Conservation (phyloP, 1,140 invertebrate genomes). For the Diorhabda sublineata region DNA sequence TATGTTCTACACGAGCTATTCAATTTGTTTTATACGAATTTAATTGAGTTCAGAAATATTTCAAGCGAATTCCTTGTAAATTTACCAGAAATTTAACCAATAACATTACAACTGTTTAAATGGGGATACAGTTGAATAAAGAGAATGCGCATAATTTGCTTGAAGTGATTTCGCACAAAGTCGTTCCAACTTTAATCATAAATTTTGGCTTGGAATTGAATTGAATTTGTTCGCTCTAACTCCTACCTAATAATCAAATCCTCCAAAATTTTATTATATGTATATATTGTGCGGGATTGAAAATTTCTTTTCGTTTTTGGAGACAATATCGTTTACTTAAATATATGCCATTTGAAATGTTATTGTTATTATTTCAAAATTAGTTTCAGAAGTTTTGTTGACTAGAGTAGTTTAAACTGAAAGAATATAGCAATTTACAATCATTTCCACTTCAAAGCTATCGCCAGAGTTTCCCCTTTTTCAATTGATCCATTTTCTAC, state of each 20-base stretch:
- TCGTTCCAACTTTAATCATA: slow-evolving; percentile 42
- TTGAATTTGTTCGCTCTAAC: slow-evolving; percentile 9
- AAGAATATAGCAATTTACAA: too few species aligned
- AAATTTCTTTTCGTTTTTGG: background rate
- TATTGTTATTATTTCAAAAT: slow-evolving; percentile 1
- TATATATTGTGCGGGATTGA: background rate
- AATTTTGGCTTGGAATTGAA: slow-evolving; percentile 37
- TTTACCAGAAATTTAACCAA: slow-evolving; percentile 36
- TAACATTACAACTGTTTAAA: slow-evolving; percentile 41
- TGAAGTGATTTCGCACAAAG: slow-evolving; percentile 40
- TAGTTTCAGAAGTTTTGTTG: background rate
- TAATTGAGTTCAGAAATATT: slow-evolving; percentile 25
- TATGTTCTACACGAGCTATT: background rate
- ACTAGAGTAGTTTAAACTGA: too few species aligned
- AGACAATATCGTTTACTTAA: background rate
- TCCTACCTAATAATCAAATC: slow-evolving; percentile 18
- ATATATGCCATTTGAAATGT: background rate
- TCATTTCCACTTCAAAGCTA: too few species aligned
- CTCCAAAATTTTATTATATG: slow-evolving; percentile 7
- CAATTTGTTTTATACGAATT: slow-evolving; percentile 8
- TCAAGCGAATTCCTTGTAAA: slow-evolving; percentile 35
- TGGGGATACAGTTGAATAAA: slow-evolving; percentile 39
- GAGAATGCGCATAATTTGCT: slow-evolving; percentile 41
- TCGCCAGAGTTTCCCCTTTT: too few species aligned
- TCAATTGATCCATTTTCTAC: too few species aligned